These are phyloP conservation scores for Peromyscus nudipes DNA, from an alignment of 2,797 vertebrate species.

Conservation along the genomic window DNA sequence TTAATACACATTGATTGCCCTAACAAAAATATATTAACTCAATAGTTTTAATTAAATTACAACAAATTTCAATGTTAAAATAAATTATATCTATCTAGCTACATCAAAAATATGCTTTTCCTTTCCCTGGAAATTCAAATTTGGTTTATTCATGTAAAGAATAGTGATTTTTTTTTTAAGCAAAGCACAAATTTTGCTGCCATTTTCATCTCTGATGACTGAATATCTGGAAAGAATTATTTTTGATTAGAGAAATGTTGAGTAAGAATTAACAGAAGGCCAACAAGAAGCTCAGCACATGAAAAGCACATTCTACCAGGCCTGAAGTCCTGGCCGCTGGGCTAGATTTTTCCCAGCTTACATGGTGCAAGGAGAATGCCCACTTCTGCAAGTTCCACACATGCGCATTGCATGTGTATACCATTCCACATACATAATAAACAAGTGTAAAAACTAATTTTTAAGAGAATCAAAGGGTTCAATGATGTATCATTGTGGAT, in stretches of 20 bases:
- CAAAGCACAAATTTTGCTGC: constrained; percentile 43
- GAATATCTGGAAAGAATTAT: constrained; percentile 50
- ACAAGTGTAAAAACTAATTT: background rate
- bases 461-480: background rate
- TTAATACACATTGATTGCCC: background rate
- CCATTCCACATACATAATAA: background rate
- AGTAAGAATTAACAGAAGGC: background rate
- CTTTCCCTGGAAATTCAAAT: constrained; percentile 31
- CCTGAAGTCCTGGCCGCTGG: too few relatives aligned
- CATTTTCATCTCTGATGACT: constrained; percentile 24
- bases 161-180: background rate
- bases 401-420: background rate
- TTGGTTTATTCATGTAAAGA: background rate
- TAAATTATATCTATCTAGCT: background rate
- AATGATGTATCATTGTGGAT: too few relatives aligned
- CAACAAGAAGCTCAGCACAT: background rate
- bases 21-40: background rate
- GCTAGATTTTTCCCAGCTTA: background rate
- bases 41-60: background rate
- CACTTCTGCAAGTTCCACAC: background rate
- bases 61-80: constrained; percentile 26
- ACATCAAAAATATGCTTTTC: constrained; percentile 47
- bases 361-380: background rate
- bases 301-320: background rate
- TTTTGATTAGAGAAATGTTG: constrained; percentile 51